Evolutionary conservation across 2,797 vertebrate genomes (phyloP), one percentile per base, ranked within the genome.

Genomic region (Myripristis jacobus): DNA sequence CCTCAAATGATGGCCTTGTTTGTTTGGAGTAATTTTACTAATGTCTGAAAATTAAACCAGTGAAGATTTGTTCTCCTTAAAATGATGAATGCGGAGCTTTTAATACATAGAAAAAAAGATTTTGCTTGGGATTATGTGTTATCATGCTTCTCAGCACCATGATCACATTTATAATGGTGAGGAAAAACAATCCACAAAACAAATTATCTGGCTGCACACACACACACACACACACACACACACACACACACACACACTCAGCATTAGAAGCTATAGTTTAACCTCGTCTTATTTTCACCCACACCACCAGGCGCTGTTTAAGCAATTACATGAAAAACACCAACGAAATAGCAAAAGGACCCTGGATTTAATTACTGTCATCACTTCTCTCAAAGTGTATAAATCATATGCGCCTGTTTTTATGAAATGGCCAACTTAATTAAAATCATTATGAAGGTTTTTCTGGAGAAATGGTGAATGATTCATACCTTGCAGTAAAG

Each of bases 401-500:
- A 67, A 60, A 65, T 84, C 72, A 70, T 25, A 44, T 56, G 13
- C 34, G 60, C 24, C 47, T 48, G 11, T 58, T 76, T 77, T 70
- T 52, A 66, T 48, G 18, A 61, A 71, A 78, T 1, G 12, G 61
- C 22, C 19, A 59, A 70, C 11, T 74, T 68, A 52, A 74, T 80
- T 59, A 34, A 73, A 78, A 29, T 34, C 55, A 60, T 34, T 24
- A 1, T 13, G 34, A 61, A 25, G 8, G 2, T 25, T 38, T 38
- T 50, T 34, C 34, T 34, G 15, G 29, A 19, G 27, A 62, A 41
- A 29, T n/a, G 21, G 25, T 16, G 18, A 47, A 31, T 5, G 59
- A 66, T 65, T 61, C 10, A 36, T 3, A n/a, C 2, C 22, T 63
- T 29, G 18, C 3, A 22, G 8, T 41, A 15, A 44, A 55, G 41